Conservation (phyloP, 2,888 invertebrate species). For the Quadroppia sp. region DNA sequence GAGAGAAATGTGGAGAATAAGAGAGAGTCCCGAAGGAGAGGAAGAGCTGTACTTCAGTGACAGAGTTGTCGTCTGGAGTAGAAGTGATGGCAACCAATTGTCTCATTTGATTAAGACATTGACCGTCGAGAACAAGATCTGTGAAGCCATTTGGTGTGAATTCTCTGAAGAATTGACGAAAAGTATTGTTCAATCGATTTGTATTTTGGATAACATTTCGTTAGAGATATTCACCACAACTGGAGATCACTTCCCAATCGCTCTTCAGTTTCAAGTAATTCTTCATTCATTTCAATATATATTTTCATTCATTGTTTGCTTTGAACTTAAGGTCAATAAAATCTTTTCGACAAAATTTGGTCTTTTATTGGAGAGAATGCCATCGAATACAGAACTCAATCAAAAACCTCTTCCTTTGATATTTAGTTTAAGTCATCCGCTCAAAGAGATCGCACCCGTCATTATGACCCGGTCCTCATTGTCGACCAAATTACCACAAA, state of each 20-base stretch:
- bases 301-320: not conserved
- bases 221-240: conserved; percentile 55
- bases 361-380: conserved; percentile 66
- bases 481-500: conserved; percentile 41
- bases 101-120: conserved; percentile 62
- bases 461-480: conserved; percentile 51
- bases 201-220: conserved; percentile 44
- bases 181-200: conserved; percentile 43
- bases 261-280: conserved; percentile 65
- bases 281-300: conserved; percentile 17
- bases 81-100: conserved; percentile 51
- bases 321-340: conserved; percentile 56
- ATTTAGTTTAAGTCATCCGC: conserved; percentile 80
- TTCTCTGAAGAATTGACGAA: conserved; percentile 35
- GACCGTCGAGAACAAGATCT: conserved; percentile 74
- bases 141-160: conserved; percentile 57
- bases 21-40: conserved; percentile 56
- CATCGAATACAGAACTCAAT: conserved; percentile 18
- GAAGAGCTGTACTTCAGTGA: conserved; percentile 84
- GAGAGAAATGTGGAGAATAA: conserved; percentile 45
- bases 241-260: conserved; percentile 76
- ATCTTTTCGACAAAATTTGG: conserved; percentile 79
- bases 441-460: conserved; percentile 85
- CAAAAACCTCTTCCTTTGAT: conserved; percentile 63
- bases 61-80: conserved; percentile 73